Percentiles rank a stretch among this genome's conserved stretches.
phyloP scores from a whole-genome alignment of 2,888 invertebrate genomes.

The Chalcosyrphus nemorum region DNA sequence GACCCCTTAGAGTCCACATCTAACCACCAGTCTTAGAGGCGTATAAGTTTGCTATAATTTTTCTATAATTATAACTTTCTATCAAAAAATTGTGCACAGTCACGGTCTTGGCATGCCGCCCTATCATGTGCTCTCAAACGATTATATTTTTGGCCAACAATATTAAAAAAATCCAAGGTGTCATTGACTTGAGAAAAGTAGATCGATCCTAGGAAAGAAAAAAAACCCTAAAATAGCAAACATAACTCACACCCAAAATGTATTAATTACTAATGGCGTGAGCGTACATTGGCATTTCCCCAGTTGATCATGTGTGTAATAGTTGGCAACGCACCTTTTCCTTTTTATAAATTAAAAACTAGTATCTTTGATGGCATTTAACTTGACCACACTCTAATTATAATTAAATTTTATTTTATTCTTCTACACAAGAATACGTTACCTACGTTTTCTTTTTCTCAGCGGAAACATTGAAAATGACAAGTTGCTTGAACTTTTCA shows the following conservation, averaged over 20 bases:
- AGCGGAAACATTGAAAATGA: conserved; percentile 40
- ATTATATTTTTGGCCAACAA: not conserved
- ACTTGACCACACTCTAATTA: conserved; percentile 25
- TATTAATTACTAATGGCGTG: conserved; percentile 2
- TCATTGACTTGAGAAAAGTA: conserved; percentile 10
- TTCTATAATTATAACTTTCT: no score
- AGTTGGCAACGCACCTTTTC: conserved; percentile 9
- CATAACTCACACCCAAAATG: not conserved
- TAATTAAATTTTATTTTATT: conserved; percentile 15
- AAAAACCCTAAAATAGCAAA: not conserved
- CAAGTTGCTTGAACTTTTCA: conserved; percentile 62
- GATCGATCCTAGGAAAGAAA: not conserved
- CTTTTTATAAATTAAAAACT: not conserved
- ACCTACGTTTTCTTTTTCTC: not conserved
- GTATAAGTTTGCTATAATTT: no score
- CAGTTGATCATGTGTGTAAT: not conserved
- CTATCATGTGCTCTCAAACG: not conserved
- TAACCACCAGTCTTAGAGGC: no score
- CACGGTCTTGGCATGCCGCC: no score
- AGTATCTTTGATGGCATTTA: conserved; percentile 21
- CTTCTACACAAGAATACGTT: no score
- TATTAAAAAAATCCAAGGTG: not conserved
- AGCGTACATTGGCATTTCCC: not conserved
- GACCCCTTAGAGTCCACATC: no score
- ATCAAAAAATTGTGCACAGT: no score